These are phyloP conservation scores for Echinarachnius parma DNA, from an alignment of 53 echinoderm and acorn worm species.

Conservation along the genomic window DNA sequence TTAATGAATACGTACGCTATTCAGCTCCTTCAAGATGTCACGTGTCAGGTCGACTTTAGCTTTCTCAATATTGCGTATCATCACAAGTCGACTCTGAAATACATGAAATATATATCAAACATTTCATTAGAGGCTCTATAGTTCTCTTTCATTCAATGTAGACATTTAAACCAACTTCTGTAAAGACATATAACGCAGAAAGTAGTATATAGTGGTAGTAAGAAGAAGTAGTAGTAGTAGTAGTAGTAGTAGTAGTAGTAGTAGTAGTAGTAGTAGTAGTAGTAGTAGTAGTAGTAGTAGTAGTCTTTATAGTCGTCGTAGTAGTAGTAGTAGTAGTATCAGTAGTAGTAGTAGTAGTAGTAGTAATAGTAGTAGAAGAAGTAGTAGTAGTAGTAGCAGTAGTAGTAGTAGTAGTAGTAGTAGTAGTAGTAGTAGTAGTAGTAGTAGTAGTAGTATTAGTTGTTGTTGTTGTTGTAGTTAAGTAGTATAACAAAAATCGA, in stretches of 20 bases:
- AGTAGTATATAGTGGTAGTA: too few relatives aligned
- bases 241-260: conserved; percentile 12
- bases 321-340: not conserved
- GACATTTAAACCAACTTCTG: too few relatives aligned
- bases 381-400: not conserved
- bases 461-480: too few relatives aligned
- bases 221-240: conserved; percentile 10
- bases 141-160: too few relatives aligned
- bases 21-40: conserved; percentile 46
- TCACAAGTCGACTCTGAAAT: conserved; percentile 54
- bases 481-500: too few relatives aligned
- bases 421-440: not conserved
- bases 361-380: not conserved
- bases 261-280: conserved; percentile 18
- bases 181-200: too few relatives aligned
- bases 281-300: conserved; percentile 16
- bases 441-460: too few relatives aligned
- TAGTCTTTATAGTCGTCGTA: not conserved
- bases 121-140: too few relatives aligned
- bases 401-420: not conserved
- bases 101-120: not conserved
- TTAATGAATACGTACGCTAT: conserved; percentile 42
- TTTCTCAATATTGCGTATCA: conserved; percentile 52
- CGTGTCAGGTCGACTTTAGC: conserved; percentile 50
- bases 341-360: not conserved